Evolutionary conservation across 1,140 invertebrate genomes (phyloP).

Genomic region (Bombus affinis): DNA sequence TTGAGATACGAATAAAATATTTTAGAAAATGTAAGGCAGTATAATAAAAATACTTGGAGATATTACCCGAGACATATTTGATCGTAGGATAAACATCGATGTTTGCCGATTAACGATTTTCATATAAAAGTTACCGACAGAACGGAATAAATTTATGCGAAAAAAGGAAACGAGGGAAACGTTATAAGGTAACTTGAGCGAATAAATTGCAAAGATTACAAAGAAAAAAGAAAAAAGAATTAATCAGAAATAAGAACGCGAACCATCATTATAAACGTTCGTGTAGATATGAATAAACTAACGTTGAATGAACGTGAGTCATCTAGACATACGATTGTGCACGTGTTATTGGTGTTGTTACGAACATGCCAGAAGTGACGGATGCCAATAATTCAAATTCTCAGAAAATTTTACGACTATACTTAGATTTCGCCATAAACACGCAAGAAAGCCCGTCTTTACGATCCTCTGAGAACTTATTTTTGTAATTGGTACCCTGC

Average conservation of each 20-base stretch:
- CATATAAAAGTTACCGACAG: background rate
- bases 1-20: too few relatives aligned
- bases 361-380: constrained; percentile 17
- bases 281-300: background rate
- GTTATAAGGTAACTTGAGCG: background rate
- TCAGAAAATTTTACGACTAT: constrained; percentile 20
- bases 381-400: constrained; percentile 45
- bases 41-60: too few relatives aligned
- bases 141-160: background rate
- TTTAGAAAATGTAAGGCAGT: too few relatives aligned
- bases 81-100: background rate
- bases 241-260: background rate
- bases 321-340: constrained; percentile 39
- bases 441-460: background rate
- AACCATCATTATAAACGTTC: background rate
- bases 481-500: background rate
- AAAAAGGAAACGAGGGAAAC: background rate
- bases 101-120: background rate
- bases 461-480: background rate
- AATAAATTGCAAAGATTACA: background rate
- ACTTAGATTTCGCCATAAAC: constrained; percentile 5
- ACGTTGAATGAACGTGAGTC: constrained; percentile 64
- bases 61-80: background rate
- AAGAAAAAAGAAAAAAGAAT: background rate
- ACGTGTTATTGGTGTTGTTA: constrained; percentile 62